Evolutionary conservation across 2,797 vertebrate species (phyloP), one percentile per base, ranked within the genome.

Genomic region (Epinephelus coioides): DNA sequence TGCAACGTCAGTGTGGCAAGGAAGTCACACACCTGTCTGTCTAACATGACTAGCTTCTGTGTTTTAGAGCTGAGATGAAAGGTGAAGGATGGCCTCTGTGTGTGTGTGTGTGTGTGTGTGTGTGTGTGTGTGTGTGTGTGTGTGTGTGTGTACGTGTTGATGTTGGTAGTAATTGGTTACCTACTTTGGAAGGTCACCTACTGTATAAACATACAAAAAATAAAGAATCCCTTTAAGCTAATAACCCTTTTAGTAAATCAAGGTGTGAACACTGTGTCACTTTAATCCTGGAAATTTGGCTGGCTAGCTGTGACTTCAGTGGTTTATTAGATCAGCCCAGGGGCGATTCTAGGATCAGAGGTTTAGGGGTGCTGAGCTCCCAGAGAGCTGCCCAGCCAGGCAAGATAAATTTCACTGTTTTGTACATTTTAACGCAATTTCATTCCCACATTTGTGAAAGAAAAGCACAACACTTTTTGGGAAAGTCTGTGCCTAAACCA

Each of bases 31-130:
- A 44, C 51, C 55, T 74, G 66, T 46, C 47, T 54, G 60, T 8
- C 64, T 6, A 8, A 27, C 19, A 66, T 79, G 40, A 77, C 68
- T 74, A n/a, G 70, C 3, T 49, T 25, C 63, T 54, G 60, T 86
- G 73, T 82, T 59, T 59, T 49, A 49, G 7, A 53, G 65, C 5
- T 17, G 5, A 27, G 38, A 34, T 54, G 38, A 27, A 23, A 47
- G 43, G 14, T 38, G 30, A 54, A 4, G 19, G 46, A 21, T 21
- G 27, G 25, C 25, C 30, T 74, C 13, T 64, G 19, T 54, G 38
- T 18, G 6, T 7, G 5, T 34, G 34, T 34, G 7, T 34, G 34
- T 61, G 19, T 61, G 40, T 47, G 11, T 65, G 27, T 68, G 66
- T 21, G 12, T 18, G 3, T 56, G 7, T 18, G 14, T 34, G 34